Base-by-base conservation (phyloP, 2,888 invertebrate species). In the Chaetogeoica ovagalla region DNA sequence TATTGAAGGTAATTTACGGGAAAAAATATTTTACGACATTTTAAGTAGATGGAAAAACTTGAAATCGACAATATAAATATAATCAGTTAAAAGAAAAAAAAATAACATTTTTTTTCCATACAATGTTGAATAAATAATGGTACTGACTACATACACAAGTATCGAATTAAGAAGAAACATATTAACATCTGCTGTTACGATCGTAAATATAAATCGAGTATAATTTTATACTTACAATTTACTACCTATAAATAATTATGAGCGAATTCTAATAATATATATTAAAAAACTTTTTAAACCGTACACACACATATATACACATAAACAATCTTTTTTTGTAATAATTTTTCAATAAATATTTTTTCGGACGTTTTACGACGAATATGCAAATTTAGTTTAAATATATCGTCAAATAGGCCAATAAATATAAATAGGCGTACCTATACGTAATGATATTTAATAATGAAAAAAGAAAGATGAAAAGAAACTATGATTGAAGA, bases 281-380 rank as follows among this genome's bases (percentile, higher is more conserved):
- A 76, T 76, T 76, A 76, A 68, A 75, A 76, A 76, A 76, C 68
- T 76, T 76, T 65, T 68, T 66, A 23, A 30, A 48, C 30, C 30
- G n/a, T 21, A 17, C 15, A 21, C 39, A 71, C 1, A n/a, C 2
- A 60, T 13, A 7, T 17, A 21, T 8, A 21, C 21, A 43, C 11
- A 59, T 19, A 73, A 55, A 52, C 21, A 62, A 63, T 15, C 15
- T 17, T 17, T n/a, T 0, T n/a, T 57, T 13, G n/a, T 5, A 0
- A 1, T 17, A 5, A 57, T 68, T 68, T 73, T 57, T 74, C 9
- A 21, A n/a, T 21, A 11, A 65, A 74, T 55, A 74, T 1, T 21
- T 60, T 23, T 63, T 55, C 55, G 6, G 55, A 19, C 55, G 55
- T 55, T 55, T 19, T 55, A 55, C 55, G 23, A 39, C 11, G 21